A percentile compares a stretch with the other conserved stretches of the same genome.
These are phyloP conservation scores for Apamea crenata DNA, from an alignment of 2,888 invertebrate genomes.

Conservation along the genomic window DNA sequence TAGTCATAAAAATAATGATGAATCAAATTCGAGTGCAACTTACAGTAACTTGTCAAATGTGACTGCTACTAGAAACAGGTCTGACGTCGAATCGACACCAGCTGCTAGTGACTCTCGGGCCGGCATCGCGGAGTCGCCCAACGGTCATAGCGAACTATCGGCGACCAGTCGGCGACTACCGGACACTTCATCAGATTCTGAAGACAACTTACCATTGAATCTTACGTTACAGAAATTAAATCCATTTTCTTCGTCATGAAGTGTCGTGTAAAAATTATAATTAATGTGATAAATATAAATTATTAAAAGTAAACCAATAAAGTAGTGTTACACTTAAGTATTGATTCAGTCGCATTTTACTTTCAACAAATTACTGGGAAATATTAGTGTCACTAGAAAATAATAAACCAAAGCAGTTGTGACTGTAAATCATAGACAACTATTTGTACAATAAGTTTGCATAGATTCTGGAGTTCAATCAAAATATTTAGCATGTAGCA, in stretches of 20 bases:
- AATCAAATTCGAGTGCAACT: slow-evolving; percentile 70
- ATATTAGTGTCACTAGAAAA: slow-evolving; percentile 34
- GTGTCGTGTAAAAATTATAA: slow-evolving; percentile 45
- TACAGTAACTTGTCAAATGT: slow-evolving; percentile 56
- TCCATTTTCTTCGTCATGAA: slow-evolving; percentile 57
- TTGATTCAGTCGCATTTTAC: slow-evolving; percentile 56
- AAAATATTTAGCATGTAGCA: slow-evolving; percentile 41
- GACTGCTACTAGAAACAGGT: slow-evolving; percentile 44
- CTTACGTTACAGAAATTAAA: slow-evolving; percentile 77
- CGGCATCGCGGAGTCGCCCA: slow-evolving; percentile 6
- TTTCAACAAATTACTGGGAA: slow-evolving; percentile 38
- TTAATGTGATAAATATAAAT: slow-evolving; percentile 72
- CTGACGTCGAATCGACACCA: slow-evolving; percentile 45
- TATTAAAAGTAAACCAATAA: slow-evolving; percentile 58
- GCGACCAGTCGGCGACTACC: slow-evolving; percentile 8
- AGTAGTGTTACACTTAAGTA: slow-evolving; percentile 48
- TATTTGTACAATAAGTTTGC: slow-evolving; percentile 45
- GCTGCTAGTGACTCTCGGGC: slow-evolving; percentile 23
- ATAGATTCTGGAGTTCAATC: slow-evolving; percentile 22
- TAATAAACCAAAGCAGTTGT: slow-evolving; percentile 59
- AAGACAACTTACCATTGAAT: slow-evolving; percentile 84
- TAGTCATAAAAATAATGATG: slow-evolving; percentile 69
- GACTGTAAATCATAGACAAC: slow-evolving; percentile 40
- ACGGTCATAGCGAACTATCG: not conserved
- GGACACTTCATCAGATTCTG: slow-evolving; percentile 76